Base-by-base conservation (phyloP, 1,140 invertebrate species). In the Phenacoccus solenopsis region DNA sequence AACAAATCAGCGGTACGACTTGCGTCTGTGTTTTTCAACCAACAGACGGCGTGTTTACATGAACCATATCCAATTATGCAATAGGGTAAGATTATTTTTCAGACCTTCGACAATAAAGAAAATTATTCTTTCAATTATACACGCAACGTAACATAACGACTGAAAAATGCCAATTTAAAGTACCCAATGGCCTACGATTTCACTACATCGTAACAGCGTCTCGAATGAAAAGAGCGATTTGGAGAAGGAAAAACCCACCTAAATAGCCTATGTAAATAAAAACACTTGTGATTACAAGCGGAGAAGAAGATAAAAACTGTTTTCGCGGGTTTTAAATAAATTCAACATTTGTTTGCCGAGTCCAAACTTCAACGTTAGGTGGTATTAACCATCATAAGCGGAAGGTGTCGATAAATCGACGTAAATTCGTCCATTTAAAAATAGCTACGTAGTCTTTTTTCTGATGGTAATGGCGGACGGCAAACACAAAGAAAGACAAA, bases 391-490 rank as follows among this genome's bases (percentile, higher is more conserved):
- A 9, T 5, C 16, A 49, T 4, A 5, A n/a, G n/a, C n/a, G n/a
- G n/a, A n/a, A n/a, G n/a, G n/a, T n/a, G n/a, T n/a, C n/a, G n/a
- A n/a, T n/a, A n/a, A n/a, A n/a, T n/a, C n/a, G n/a, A n/a, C n/a
- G n/a, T n/a, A n/a, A n/a, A n/a, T n/a, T 49, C 16, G 5, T 49
- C 38, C 20, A 64, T 64, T 25, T 64, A 64, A 64, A 64, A 64
- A 64, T 64, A 64, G 59, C 21, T 25, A 64, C 59, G 59, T 64
- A 64, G 59, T 64, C 59, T 64, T 27, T 27, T 49, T 27, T 10
- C 20, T 25, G 20, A 13, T 24, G 25, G 25, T 25, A 24, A 64
- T 64, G 59, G 59, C 22, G 25, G 59, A 64, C 59, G 9, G 9
- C 25, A 64, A 25, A 64, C 21, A 64, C 59, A 64, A 64, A 64